A percentile compares a stretch with the other conserved stretches of the same genome.
Conservation (phyloP, 2,888 invertebrate species). For the Sycophila texana region DNA sequence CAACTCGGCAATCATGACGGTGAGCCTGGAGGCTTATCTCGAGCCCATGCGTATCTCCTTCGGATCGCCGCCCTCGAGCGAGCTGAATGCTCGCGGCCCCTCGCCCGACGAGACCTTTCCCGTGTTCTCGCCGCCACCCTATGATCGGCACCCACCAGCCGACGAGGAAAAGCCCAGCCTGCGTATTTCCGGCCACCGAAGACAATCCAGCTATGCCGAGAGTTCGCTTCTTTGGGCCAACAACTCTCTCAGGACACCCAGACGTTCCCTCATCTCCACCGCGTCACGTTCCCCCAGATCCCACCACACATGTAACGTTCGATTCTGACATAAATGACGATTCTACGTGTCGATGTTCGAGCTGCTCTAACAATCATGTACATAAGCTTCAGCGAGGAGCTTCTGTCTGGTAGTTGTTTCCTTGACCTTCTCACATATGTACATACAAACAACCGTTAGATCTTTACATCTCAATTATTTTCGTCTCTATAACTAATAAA, state of each 20-base stretch:
- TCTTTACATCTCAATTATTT: too few relatives aligned
- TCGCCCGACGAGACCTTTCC: conserved; percentile 90
- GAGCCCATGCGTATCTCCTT: conserved; percentile 90
- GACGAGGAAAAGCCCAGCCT: conserved; percentile 53
- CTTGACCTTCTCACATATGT: not conserved
- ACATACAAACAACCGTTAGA: not conserved
- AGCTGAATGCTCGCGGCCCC: conserved; percentile 81
- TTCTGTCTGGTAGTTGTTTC: conserved; percentile 42
- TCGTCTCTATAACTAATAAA: too few relatives aligned
- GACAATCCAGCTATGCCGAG: conserved; percentile 76
- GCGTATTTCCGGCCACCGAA: conserved; percentile 59
- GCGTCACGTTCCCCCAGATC: conserved; percentile 86
- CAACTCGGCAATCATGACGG: conserved; percentile 89
- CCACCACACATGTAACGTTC: conserved; percentile 91
- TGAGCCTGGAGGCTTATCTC: conserved; percentile 89
- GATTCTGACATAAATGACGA: conserved; percentile 54
- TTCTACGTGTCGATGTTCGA: not conserved
- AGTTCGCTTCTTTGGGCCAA: conserved; percentile 76
- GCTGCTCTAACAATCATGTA: not conserved
- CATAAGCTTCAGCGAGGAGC: conserved; percentile 43
- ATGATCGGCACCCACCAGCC: conserved; percentile 72
- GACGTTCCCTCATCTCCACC: conserved; percentile 86
- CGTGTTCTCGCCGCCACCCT: conserved; percentile 89
- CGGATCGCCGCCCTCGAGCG: conserved; percentile 86
- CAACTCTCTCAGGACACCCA: conserved; percentile 78